Base-by-base conservation (phyloP, 2,888 invertebrate species). In the Leptopterna dolabrata region DNA sequence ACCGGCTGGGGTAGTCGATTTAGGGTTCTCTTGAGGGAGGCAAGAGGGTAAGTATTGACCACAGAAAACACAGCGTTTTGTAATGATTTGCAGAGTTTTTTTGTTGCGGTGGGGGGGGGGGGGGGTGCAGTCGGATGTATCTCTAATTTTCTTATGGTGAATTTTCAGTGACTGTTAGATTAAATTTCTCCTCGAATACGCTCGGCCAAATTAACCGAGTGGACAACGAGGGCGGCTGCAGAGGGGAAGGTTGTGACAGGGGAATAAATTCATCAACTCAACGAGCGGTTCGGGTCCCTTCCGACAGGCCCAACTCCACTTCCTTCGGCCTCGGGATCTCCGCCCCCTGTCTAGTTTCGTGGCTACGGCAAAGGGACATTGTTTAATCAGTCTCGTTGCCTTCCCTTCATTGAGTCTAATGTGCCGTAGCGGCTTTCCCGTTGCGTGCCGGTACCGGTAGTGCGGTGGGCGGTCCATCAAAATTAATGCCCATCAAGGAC, bases 321-420 rank as follows among this genome's bases (percentile, higher is more conserved):
- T 24, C 63, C 63, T 63, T 11, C 19, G 19, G 63, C 24, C 7
- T 24, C 11, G 24, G 0, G 11, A 36, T 36, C 2, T 36, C 36
- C 2, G 4, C 36, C 4, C 36, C 36, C 36, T 36, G 36, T 4
- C 36, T 2, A 36, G 36, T 7, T 36, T 36, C 36, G 7, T 7
- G 36, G 36, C 36, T n/a, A n/a, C n/a, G n/a, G n/a, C 63, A 11
- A 19, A 27, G 63, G 24, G 63, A 63, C 63, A 63, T 63, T 63
- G 63, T 63, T 63, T 63, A 24, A 63, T 63, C 63, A 63, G 63
- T 24, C 63, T 63, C 63, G 63, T 63, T 63, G 24, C 24, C 24
- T 63, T 63, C 63, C 63, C 63, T 63, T 27, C 63, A 63, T 63
- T 63, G 63, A 24, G 63, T 63, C 63, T 63, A 63, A 63, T 63